These are phyloP conservation scores for Poecile montanus DNA, from an alignment of 2,797 vertebrate genomes.

Conservation along the genomic window DNA sequence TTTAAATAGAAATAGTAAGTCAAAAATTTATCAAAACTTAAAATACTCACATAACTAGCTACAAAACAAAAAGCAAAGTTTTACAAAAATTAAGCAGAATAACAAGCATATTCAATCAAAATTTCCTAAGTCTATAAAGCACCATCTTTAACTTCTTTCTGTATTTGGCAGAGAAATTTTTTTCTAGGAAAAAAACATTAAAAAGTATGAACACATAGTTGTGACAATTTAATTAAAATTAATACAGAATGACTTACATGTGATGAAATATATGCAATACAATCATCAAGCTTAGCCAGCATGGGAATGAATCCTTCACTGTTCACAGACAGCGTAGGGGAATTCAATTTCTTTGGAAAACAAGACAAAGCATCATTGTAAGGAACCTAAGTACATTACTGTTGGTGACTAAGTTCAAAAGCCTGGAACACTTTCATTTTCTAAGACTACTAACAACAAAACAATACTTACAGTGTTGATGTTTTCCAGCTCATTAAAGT, in stretches of 20 bases:
- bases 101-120: neutral
- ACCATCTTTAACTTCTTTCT: neutral
- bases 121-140: neutral
- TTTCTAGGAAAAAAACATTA: neutral
- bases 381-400: neutral
- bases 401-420: neutral
- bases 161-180: neutral
- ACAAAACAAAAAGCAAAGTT: neutral
- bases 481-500: constrained; percentile 96
- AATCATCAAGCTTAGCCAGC: constrained; percentile 95
- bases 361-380: constrained; percentile 15
- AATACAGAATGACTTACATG: constrained; percentile 84
- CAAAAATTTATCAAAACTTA: neutral
- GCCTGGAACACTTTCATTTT: neutral
- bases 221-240: neutral
- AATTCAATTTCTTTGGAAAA: constrained; percentile 91
- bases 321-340: constrained; percentile 93
- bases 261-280: constrained; percentile 94
- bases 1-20: neutral
- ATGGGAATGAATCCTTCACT: constrained; percentile 97
- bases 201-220: neutral
- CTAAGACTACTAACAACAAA: neutral
- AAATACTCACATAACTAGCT: neutral
- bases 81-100: neutral
- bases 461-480: constrained; percentile 89